Evolutionary conservation across 2,888 invertebrate species (phyloP).

Genomic region (Ornithoptera alexandrae): DNA sequence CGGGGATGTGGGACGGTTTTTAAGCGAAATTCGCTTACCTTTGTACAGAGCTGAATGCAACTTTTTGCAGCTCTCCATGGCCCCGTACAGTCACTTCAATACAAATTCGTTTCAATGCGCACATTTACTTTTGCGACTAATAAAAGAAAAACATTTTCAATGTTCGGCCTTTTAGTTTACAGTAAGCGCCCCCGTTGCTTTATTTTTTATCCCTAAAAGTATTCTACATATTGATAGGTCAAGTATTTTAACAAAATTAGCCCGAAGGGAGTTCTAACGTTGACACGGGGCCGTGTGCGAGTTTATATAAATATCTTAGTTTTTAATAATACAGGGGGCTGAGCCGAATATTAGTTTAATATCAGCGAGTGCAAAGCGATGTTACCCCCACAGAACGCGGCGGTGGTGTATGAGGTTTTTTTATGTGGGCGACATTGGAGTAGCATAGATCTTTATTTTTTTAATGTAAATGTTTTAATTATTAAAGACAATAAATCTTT

Average conservation of each 20-base stretch:
- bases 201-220: constrained; percentile 29
- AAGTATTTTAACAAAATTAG: constrained; percentile 75
- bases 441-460: constrained; percentile 38
- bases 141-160: constrained; percentile 31
- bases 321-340: constrained; percentile 75
- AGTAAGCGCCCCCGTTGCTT: constrained; percentile 14
- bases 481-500: no score
- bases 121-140: constrained; percentile 27
- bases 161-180: constrained; percentile 25
- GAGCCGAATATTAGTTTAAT: constrained; percentile 76
- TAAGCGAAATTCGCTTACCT: constrained; percentile 25
- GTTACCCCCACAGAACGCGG: constrained; percentile 64
- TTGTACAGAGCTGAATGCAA: constrained; percentile 28
- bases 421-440: constrained; percentile 46
- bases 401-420: constrained; percentile 52
- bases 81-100: constrained; percentile 23
- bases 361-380: constrained; percentile 77
- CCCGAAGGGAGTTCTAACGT: constrained; percentile 61
- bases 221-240: constrained; percentile 41
- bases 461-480: background rate
- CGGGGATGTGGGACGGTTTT: constrained; percentile 21
- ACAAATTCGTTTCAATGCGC: constrained; percentile 29
- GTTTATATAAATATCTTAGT: constrained; percentile 77
- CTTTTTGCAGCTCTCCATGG: constrained; percentile 22
- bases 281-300: constrained; percentile 68